Evolutionary conservation across 2,797 vertebrate species (phyloP).

Genomic region (Coracias cyanogaster): DNA sequence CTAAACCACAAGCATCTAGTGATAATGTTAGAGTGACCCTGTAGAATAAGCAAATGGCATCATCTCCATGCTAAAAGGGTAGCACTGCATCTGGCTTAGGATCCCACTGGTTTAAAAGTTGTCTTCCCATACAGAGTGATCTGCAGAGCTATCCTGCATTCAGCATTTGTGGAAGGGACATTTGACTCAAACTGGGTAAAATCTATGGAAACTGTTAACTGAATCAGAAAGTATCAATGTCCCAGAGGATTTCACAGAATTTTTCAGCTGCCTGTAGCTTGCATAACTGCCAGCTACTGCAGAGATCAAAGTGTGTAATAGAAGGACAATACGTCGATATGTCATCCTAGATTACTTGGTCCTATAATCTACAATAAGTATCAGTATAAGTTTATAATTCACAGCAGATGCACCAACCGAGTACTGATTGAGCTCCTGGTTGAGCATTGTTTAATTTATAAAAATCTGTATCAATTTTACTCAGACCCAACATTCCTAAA

Average conservation of each 20-base stretch:
- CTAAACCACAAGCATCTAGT: background rate
- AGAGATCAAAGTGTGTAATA: background rate
- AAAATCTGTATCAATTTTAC: background rate
- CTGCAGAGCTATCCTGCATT: background rate
- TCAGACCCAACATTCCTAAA: background rate
- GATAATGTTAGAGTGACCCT: background rate
- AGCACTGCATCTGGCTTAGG: background rate
- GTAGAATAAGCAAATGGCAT: background rate
- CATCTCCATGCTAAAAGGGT: background rate
- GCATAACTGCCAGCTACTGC: constrained; percentile 19
- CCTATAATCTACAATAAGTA: background rate
- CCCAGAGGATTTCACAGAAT: background rate
- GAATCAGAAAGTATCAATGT: background rate
- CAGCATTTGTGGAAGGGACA: background rate
- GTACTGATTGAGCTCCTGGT: background rate
- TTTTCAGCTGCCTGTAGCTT: constrained; percentile 16
- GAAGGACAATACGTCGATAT: background rate
- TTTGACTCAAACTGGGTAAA: background rate
- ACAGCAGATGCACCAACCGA: background rate
- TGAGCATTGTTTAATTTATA: background rate
- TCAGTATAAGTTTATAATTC: background rate
- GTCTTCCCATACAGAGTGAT: background rate
- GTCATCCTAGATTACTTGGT: background rate
- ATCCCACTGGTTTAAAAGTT: background rate
- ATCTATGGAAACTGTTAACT: background rate